Evolutionary conservation across 2,113 vertebrate species (phyloP).

Genomic region (Herpailurus yagouaroundi): DNA sequence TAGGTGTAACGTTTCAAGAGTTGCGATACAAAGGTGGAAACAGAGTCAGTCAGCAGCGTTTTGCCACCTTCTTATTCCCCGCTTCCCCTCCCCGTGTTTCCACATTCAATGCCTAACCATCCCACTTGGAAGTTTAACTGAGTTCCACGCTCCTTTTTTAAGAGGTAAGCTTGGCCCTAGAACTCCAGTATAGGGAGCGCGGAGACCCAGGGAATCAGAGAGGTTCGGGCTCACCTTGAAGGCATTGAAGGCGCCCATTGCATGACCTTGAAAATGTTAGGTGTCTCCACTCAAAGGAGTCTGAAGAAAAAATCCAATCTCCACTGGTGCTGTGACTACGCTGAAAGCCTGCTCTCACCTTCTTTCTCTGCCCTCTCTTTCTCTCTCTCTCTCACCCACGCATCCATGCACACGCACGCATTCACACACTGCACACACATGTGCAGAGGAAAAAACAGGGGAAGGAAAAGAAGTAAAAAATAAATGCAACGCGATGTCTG

Average conservation of each 20-base stretch:
- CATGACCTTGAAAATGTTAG: constrained; percentile 77
- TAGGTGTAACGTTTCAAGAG: constrained; percentile 41
- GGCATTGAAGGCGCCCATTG: neutral
- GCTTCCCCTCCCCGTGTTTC: neutral
- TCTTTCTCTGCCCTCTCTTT: neutral
- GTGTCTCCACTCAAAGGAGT: neutral
- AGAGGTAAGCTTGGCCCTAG: neutral
- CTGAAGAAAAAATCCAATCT: constrained; percentile 17
- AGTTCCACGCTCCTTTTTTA: constrained; percentile 21
- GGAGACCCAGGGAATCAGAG: constrained; percentile 7
- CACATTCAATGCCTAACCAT: neutral
- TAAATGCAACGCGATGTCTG: constrained; percentile 61
- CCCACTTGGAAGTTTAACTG: constrained; percentile 23
- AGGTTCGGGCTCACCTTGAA: constrained; percentile 61
- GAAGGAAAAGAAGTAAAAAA: constrained; percentile 52
- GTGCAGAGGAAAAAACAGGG: neutral
- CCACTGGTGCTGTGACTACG: constrained; percentile 58
- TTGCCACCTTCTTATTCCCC: neutral
- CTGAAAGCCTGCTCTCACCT: neutral
- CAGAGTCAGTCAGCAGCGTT: neutral
- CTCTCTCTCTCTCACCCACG: too few relatives aligned
- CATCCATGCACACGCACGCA: neutral
- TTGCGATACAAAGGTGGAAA: constrained; percentile 68
- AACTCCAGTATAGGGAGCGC: neutral
- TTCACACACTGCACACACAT: neutral